Evolutionary conservation across 2,888 invertebrate genomes (phyloP).

Genomic region (Cyrtodaria siliqua): DNA sequence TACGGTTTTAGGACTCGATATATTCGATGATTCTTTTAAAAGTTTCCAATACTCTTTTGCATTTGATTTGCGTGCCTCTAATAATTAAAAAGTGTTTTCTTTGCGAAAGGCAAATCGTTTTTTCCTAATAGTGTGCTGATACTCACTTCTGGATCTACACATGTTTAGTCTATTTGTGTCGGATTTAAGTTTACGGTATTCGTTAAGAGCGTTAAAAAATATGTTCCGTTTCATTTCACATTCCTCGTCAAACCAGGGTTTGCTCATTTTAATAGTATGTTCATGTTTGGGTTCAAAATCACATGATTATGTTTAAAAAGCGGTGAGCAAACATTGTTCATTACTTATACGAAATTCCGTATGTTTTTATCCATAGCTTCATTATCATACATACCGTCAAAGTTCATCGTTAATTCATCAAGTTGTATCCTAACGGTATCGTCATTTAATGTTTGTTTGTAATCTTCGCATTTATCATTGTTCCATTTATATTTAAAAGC

Average conservation of each 20-base stretch:
- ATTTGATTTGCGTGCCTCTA: neutral
- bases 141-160: neutral
- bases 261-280: neutral
- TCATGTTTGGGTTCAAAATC: no score
- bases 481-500: no score
- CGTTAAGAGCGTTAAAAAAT: slow-evolving; percentile 2
- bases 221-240: neutral
- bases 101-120: neutral
- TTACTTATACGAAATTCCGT: neutral
- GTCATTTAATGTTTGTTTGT: no score
- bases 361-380: slow-evolving; percentile 5
- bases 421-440: no score
- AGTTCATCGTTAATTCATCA: no score
- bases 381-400: no score
- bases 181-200: neutral
- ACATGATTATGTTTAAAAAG: slow-evolving; percentile 3
- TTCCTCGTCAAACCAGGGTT: slow-evolving; percentile 9
- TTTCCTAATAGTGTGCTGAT: neutral
- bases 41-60: slow-evolving; percentile 14
- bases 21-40: neutral
- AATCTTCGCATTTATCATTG: no score
- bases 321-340: slow-evolving; percentile 1
- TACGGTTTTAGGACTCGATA: neutral
- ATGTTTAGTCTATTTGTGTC: neutral
- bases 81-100: neutral